Evolutionary conservation across 2,797 vertebrate species (phyloP).

Genomic region (Decapterus maruadsi): DNA sequence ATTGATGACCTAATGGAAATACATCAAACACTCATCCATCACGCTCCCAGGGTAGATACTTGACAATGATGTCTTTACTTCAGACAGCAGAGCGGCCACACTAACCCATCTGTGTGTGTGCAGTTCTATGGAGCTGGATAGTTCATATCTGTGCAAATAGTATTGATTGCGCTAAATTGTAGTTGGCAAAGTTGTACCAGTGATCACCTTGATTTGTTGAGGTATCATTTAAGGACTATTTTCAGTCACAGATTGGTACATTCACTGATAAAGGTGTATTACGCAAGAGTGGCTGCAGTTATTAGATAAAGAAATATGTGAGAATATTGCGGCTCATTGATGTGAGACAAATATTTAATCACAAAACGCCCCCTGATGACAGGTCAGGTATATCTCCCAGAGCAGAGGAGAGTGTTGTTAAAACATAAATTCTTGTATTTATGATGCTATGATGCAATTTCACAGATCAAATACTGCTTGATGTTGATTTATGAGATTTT

Average conservation of each 20-base stretch:
- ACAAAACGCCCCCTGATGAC: neutral
- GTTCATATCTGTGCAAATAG: neutral
- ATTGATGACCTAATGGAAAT: slow-evolving; percentile 21
- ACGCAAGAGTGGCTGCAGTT: too few species aligned
- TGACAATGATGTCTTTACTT: slow-evolving; percentile 19
- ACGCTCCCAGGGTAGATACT: neutral
- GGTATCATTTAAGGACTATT: neutral
- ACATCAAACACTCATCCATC: slow-evolving; percentile 31
- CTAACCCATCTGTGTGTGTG: neutral
- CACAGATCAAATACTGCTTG: neutral
- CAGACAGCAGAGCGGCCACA: neutral
- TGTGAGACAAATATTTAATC: neutral
- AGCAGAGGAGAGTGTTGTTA: neutral
- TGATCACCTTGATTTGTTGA: too few species aligned
- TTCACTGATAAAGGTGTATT: neutral
- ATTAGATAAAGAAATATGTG: too few species aligned
- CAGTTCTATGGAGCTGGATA: neutral
- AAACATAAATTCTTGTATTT: too few species aligned
- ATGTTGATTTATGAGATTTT: neutral
- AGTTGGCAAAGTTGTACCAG: neutral
- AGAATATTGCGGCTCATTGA: too few species aligned
- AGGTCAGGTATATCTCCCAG: neutral
- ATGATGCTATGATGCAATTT: neutral
- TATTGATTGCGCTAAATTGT: neutral
- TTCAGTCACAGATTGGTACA: neutral